Percentiles rank a stretch among this genome's conserved stretches.
phyloP scores from a whole-genome alignment of 2,888 invertebrate species.

The Drosophila flavopinicola region DNA sequence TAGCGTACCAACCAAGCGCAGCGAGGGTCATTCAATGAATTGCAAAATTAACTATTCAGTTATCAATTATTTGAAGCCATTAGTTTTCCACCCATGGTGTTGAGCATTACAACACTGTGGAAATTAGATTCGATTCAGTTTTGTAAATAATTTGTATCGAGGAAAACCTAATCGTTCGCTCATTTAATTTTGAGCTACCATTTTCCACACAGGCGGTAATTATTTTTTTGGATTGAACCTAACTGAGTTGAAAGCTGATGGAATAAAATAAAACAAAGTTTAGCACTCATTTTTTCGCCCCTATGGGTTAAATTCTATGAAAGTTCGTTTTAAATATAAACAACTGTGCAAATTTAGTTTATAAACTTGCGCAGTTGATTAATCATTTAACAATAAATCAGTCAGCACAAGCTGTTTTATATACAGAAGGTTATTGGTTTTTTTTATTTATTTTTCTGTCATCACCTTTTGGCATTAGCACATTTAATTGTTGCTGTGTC shows the following conservation, averaged over 20 bases:
- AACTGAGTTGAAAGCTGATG: no score
- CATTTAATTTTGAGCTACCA: no score
- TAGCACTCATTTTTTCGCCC: no score
- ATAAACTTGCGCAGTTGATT: no score
- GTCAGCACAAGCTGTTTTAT: not conserved
- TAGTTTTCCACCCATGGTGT: not conserved
- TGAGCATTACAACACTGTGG: not conserved
- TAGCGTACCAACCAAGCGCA: conserved; percentile 25
- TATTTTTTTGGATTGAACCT: no score
- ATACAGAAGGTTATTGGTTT: not conserved
- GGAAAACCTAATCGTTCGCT: not conserved
- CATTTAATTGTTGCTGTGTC: conserved; percentile 5
- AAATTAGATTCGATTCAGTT: not conserved
- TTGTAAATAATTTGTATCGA: not conserved
- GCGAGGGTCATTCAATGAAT: conserved; percentile 20
- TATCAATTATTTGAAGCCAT: not conserved
- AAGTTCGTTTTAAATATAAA: no score
- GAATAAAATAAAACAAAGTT: no score
- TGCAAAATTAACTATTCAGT: not conserved
- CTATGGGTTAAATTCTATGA: no score
- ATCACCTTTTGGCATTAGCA: conserved; percentile 4
- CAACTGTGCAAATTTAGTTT: no score
- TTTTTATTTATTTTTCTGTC: not conserved
- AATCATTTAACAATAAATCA: no score
- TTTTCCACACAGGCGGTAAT: no score